Evolutionary conservation across 2,113 vertebrate genomes (phyloP).

Genomic region (Ochotona princeps): DNA sequence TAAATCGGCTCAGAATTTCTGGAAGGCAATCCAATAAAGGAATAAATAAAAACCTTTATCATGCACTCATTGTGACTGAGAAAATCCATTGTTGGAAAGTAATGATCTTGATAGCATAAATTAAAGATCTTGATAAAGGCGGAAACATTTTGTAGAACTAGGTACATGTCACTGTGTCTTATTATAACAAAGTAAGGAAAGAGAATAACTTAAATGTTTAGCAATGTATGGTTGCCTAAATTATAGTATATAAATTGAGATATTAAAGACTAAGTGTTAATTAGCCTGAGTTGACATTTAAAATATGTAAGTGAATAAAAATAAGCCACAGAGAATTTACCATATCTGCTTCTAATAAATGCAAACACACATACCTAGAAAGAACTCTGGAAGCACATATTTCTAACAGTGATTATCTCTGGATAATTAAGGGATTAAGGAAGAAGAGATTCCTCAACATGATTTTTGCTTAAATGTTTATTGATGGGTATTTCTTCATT

Average conservation of each 20-base stretch:
- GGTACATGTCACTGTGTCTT: neutral
- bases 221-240: no score
- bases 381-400: neutral
- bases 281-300: neutral
- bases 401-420: neutral
- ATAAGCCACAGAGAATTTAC: neutral
- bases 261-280: neutral
- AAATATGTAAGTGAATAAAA: neutral
- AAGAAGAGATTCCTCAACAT: neutral
- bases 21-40: neutral
- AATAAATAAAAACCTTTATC: conserved; percentile 23
- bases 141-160: neutral
- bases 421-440: neutral
- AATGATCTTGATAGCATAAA: neutral
- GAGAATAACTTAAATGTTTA: neutral
- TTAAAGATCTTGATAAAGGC: neutral
- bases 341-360: neutral
- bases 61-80: conserved; percentile 1
- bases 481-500: neutral
- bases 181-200: neutral
- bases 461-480: conserved; percentile 12
- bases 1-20: neutral
- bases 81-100: conserved; percentile 8
- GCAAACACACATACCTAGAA: neutral
- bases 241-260: no score